These are phyloP conservation scores for Teleopsis dalmanni DNA, from an alignment of 1,140 invertebrate species.

Conservation along the genomic window DNA sequence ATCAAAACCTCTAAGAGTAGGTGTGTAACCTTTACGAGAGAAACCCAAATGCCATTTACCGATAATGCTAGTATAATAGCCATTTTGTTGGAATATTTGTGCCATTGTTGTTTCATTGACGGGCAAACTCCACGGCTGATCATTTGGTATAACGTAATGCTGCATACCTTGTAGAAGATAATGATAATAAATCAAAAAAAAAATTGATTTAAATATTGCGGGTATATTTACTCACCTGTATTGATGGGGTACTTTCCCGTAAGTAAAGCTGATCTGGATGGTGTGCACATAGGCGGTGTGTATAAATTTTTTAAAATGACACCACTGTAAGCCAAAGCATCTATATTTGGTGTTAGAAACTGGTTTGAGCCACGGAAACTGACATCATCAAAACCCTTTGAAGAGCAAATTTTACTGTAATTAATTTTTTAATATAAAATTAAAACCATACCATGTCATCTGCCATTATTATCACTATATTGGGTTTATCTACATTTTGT, in stretches of 20 bases:
- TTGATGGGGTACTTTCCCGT: conserved; percentile 80
- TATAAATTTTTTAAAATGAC: conserved; percentile 71
- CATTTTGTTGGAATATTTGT: conserved; percentile 62
- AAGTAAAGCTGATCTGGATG: conserved; percentile 68
- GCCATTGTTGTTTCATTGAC: conserved; percentile 66
- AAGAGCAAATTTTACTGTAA: conserved; percentile 1
- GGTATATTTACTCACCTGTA: conserved; percentile 48
- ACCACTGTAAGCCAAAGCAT: conserved; percentile 69
- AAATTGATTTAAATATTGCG: too few species aligned
- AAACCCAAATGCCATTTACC: conserved; percentile 88
- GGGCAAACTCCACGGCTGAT: conserved; percentile 67
- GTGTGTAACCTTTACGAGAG: conserved; percentile 61
- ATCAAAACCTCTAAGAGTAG: conserved; percentile 71
- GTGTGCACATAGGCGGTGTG: conserved; percentile 66
- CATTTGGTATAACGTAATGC: conserved; percentile 64
- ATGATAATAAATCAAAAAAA: background rate
- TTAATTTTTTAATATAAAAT: background rate
- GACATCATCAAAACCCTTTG: conserved; percentile 80
- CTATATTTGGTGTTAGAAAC: conserved; percentile 78
- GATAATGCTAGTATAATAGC: conserved; percentile 73
- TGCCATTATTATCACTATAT: conserved; percentile 54
- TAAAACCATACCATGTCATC: conserved; percentile 50
- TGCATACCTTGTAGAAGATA: conserved; percentile 60
- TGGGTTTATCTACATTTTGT: conserved; percentile 26
- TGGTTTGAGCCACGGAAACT: conserved; percentile 82